Conservation (phyloP, 2,888 invertebrate species). For the Caenorhabditis afra region DNA sequence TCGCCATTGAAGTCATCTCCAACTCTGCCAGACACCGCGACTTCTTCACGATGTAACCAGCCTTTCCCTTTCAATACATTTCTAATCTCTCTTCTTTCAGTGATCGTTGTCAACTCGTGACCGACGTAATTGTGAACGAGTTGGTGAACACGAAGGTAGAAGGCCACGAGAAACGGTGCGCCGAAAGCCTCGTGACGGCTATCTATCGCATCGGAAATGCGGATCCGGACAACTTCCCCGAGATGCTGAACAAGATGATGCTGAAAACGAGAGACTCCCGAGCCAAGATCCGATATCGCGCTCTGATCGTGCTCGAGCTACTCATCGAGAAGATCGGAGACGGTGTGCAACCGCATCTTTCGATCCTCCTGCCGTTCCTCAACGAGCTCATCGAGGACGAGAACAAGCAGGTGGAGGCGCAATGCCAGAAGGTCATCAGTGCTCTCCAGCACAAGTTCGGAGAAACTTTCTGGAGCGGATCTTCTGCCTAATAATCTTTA, state of each 20-base stretch:
- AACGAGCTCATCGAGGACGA: slow-evolving; percentile 76
- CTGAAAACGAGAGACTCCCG: slow-evolving; percentile 65
- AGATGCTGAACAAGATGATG: slow-evolving; percentile 67
- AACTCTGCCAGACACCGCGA: slow-evolving; percentile 71
- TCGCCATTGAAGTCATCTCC: slow-evolving; percentile 67
- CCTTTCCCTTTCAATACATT: background rate
- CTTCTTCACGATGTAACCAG: slow-evolving; percentile 67
- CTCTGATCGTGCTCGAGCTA: slow-evolving; percentile 73
- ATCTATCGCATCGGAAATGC: slow-evolving; percentile 68
- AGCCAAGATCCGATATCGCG: slow-evolving; percentile 68
- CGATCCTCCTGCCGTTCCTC: slow-evolving; percentile 73
- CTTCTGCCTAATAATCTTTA: slow-evolving; percentile 25
- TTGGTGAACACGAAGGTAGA: slow-evolving; percentile 73
- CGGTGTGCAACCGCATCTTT: slow-evolving; percentile 73
- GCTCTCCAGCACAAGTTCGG: slow-evolving; percentile 75
- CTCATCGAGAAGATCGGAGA: slow-evolving; percentile 74
- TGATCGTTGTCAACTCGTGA: slow-evolving; percentile 71
- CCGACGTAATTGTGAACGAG: slow-evolving; percentile 70
- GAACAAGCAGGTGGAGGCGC: slow-evolving; percentile 74
- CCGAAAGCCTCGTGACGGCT: slow-evolving; percentile 66
- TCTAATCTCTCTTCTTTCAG: slow-evolving; percentile 59
- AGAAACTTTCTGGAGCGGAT: slow-evolving; percentile 59
- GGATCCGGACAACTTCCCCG: slow-evolving; percentile 61
- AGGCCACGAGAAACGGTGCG: slow-evolving; percentile 76
- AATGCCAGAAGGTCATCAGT: slow-evolving; percentile 73